Conservation (phyloP, 2,113 vertebrate genomes). For the Lonchura striata region DNA sequence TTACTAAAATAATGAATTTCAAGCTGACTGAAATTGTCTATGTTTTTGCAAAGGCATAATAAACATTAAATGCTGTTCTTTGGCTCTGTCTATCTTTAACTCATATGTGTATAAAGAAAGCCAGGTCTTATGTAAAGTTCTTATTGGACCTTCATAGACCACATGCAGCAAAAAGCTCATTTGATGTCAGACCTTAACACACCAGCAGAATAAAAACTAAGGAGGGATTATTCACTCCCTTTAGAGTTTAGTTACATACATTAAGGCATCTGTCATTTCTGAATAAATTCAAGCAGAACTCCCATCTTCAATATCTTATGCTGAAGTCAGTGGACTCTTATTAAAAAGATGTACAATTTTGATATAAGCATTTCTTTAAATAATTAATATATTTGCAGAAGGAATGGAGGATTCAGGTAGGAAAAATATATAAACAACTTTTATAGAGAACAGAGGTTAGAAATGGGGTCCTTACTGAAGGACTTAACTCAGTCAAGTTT, state of each 20-base stretch:
- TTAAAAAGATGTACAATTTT: not conserved
- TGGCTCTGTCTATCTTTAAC: not conserved
- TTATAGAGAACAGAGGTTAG: not conserved
- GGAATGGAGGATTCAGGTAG: not conserved
- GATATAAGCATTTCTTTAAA: not conserved
- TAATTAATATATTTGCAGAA: not conserved
- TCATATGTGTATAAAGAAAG: not conserved
- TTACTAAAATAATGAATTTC: not conserved
- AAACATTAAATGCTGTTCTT: not conserved
- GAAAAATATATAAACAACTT: not conserved
- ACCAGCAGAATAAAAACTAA: not conserved
- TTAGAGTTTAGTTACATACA: not conserved
- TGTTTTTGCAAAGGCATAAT: constrained; percentile 42
- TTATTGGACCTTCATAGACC: not conserved
- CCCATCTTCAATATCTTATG: not conserved
- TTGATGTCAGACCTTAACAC: not conserved
- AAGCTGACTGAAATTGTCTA: not conserved
- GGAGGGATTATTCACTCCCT: not conserved
- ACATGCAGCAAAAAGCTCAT: not conserved
- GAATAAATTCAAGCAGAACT: not conserved
- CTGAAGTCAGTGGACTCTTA: not conserved
- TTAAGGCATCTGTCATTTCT: not conserved
- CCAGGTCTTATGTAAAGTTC: not conserved
- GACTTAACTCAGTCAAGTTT: not conserved
- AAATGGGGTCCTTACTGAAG: not conserved